Evolutionary conservation across 2,113 vertebrate genomes (phyloP), one percentile per base, ranked within the genome.

Genomic region (Chaenogobius annularis): DNA sequence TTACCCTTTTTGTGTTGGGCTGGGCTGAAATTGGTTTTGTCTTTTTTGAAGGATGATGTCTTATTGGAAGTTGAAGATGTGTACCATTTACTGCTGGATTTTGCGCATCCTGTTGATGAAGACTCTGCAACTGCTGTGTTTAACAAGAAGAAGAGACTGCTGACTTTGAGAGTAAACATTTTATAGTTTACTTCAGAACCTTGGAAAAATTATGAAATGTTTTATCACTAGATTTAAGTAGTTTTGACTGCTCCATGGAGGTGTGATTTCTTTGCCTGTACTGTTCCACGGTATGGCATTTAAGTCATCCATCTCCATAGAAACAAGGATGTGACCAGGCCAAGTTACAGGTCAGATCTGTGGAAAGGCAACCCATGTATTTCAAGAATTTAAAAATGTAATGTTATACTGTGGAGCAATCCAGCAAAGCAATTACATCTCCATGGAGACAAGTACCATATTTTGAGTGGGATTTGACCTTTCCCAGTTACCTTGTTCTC

Each of bases 31-130:
- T 1, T 59, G 26, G 73, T 76, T 75, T 19, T 52, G 26, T 31
- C 26, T 31, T 47, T 19, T 61, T 74, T 82, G 78, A 89, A 98
- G 96, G 94, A 96, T 73, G 94, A 97, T 9, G 23, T 96, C 56
- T 20, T 96, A 69, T 72, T 95, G 12, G 93, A 95, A 62, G 95
- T 95, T 67, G 90, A 93, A 66, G 92, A 91, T 70, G 88, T 94
- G 72, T 96, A 97, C 89, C 83, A 75, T 78, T 88, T 96, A 58
- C 92, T 94, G 13, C 69, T 96, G 61, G 77, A 92, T 46, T 91
- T 97, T 52, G 95, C 96, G 9, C 73, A 89, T 69, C 0, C 67
- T 44, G 91, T 95, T 44, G 90, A 93, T 23, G 93, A 95, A 81
- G 94, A 95, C 74, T 90, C 72, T 0, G 90, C 93, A 0, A 89